phyloP scores from a whole-genome alignment of 2,113 vertebrate species.

The Ahaetulla prasina region DNA sequence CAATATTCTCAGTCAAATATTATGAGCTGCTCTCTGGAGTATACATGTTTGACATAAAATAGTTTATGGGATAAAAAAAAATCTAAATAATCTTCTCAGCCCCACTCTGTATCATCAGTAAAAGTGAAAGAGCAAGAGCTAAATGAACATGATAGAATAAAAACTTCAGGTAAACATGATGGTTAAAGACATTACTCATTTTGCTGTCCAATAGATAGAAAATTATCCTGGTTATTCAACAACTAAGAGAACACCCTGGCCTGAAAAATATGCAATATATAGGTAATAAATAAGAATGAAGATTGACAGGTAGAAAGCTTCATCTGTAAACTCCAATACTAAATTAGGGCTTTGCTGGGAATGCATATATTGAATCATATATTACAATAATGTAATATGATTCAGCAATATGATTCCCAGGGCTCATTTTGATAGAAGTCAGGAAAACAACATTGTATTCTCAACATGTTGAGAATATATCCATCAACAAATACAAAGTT shows the following conservation, averaged over 20 bases:
- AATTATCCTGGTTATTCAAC: neutral
- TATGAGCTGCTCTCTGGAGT: neutral
- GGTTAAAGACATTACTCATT: neutral
- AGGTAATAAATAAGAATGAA: neutral
- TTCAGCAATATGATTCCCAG: neutral
- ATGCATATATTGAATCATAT: neutral
- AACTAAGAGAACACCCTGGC: neutral
- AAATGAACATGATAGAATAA: neutral
- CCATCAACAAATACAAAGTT: neutral
- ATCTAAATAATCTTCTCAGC: neutral
- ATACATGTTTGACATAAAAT: neutral
- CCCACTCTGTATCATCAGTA: neutral
- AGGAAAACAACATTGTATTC: neutral
- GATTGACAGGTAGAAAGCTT: neutral
- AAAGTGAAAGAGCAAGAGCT: neutral
- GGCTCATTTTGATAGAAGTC: neutral
- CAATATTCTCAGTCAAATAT: neutral
- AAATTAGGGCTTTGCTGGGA: neutral
- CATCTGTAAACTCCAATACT: neutral
- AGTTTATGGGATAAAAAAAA: neutral
- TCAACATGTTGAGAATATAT: neutral
- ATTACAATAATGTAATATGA: neutral
- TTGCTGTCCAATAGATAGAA: neutral
- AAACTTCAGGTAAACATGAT: neutral
- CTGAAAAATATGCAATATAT: neutral